Evolutionary conservation across 1,140 invertebrate species (phyloP).

Genomic region (Ridgeia piscesae): DNA sequence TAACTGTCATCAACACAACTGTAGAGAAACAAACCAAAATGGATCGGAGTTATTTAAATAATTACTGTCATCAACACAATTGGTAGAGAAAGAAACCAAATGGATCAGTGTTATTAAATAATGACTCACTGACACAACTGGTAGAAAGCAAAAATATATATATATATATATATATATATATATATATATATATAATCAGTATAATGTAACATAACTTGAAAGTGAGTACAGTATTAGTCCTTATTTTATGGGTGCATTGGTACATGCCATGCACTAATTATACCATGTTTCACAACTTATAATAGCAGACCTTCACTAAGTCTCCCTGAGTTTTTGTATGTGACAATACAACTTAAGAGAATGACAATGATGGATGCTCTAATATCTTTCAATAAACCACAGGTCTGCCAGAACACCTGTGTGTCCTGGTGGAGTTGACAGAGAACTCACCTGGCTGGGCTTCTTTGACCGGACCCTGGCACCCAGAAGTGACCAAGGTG

Average conservation of each 20-base stretch:
- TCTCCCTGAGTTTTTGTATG: neutral
- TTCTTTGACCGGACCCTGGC: neutral
- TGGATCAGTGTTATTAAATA: too few species aligned
- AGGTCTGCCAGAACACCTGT: neutral
- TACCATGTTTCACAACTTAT: neutral
- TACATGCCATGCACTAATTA: neutral
- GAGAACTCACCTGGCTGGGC: neutral
- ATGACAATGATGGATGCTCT: neutral
- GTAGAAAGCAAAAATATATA: too few species aligned
- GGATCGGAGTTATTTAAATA: too few species aligned
- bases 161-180: too few species aligned
- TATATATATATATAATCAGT: too few species aligned
- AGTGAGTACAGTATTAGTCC: neutral
- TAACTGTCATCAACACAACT: too few species aligned
- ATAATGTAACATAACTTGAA: neutral
- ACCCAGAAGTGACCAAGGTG: neutral
- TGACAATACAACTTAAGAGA: neutral
- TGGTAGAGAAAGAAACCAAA: too few species aligned
- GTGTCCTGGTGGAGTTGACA: neutral
- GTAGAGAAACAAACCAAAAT: too few species aligned
- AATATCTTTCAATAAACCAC: neutral
- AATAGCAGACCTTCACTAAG: neutral
- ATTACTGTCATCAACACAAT: too few species aligned
- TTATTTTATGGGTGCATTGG: neutral
- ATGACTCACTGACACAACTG: too few species aligned